These are phyloP conservation scores for Octopus sinensis DNA, from an alignment of 1,140 invertebrate genomes.

Conservation along the genomic window DNA sequence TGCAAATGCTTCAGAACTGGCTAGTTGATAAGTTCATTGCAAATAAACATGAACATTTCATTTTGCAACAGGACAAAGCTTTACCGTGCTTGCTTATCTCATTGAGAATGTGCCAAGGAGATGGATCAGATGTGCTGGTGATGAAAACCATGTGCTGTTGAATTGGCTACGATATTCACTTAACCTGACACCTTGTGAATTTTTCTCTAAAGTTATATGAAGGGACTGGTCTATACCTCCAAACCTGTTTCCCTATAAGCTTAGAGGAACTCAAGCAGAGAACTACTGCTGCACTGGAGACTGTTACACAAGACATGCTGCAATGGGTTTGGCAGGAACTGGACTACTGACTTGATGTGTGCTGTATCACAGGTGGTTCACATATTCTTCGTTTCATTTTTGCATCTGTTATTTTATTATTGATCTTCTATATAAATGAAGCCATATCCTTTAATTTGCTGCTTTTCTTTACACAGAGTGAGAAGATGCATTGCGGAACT, in stretches of 20 bases:
- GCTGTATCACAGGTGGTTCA: background rate
- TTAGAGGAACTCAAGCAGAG: background rate
- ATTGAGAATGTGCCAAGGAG: background rate
- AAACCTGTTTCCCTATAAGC: background rate
- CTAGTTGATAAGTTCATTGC: background rate
- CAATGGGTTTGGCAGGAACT: background rate
- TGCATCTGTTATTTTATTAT: no score
- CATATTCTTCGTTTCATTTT: background rate
- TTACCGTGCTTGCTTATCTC: background rate
- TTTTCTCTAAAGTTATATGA: background rate
- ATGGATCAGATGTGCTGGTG: background rate
- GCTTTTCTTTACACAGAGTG: no score
- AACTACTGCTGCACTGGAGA: background rate
- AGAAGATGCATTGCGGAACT: no score
- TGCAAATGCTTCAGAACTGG: background rate
- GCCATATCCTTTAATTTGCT: no score
- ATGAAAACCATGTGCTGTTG: background rate
- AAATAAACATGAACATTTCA: background rate
- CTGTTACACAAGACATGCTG: background rate
- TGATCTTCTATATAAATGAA: no score
- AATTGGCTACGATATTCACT: background rate
- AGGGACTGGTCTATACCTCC: background rate
- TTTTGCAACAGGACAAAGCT: background rate
- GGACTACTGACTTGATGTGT: background rate
- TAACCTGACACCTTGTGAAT: background rate